A percentile compares a stretch with the other conserved stretches of the same genome.
These are phyloP conservation scores for Crioceris asparagi DNA, from an alignment of 2,888 invertebrate genomes.

Conservation along the genomic window DNA sequence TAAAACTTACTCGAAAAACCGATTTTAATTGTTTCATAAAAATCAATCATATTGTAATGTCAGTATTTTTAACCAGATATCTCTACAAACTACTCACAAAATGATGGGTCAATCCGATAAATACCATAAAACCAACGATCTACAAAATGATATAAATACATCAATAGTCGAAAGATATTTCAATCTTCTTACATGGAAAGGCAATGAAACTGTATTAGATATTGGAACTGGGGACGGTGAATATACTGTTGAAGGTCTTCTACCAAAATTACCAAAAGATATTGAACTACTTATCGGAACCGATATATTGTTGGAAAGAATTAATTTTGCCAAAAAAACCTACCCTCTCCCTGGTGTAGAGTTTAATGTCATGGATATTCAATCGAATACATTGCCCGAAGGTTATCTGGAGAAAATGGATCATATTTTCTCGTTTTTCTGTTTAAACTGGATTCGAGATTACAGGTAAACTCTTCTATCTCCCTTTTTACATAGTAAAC, in stretches of 20 bases:
- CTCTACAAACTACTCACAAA: too few species aligned
- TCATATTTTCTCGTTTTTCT: slow-evolving; percentile 10
- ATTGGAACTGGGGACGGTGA: slow-evolving; percentile 67
- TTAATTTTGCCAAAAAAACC: slow-evolving; percentile 4
- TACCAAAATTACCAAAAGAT: slow-evolving; percentile 9
- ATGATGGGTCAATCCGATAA: too few species aligned
- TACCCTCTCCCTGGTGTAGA: neutral
- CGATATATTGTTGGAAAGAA: slow-evolving; percentile 8
- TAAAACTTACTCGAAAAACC: too few species aligned
- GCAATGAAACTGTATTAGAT: slow-evolving; percentile 48
- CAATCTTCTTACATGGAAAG: slow-evolving; percentile 20
- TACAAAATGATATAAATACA: too few species aligned
- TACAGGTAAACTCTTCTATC: slow-evolving; percentile 11
- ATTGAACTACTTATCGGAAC: slow-evolving; percentile 10
- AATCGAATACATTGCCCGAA: neutral
- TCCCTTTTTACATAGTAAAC: too few species aligned
- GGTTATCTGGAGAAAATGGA: slow-evolving; percentile 8
- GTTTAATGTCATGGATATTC: slow-evolving; percentile 10
- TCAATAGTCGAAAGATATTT: too few species aligned
- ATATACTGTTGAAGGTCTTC: slow-evolving; percentile 39
- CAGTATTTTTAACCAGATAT: too few species aligned
- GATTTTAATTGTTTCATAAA: too few species aligned
- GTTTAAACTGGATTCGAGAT: slow-evolving; percentile 11
- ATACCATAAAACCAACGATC: too few species aligned
- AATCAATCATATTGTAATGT: too few species aligned